Evolutionary conservation across 2,888 invertebrate genomes (phyloP), one percentile per base, ranked within the genome.

Genomic region (Coelopa pilipes): DNA sequence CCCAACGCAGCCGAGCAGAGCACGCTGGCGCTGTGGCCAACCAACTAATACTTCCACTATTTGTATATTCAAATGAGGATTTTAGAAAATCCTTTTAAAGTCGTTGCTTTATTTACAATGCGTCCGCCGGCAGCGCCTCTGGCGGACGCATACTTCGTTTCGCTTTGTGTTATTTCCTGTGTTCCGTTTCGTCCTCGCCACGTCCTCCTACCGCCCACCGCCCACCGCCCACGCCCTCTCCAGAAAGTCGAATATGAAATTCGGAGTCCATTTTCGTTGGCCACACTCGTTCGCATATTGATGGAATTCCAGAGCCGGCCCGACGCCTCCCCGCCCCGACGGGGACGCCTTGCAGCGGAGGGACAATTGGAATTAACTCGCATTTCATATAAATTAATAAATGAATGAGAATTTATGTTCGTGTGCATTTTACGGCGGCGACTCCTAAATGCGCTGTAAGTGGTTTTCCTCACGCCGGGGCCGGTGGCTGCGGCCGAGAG

Each of bases 351-450:
- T 19, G 55, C n/a, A 59, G 53, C 82, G 82, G 81, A 83, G 81
- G 69, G 65, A 81, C 72, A 80, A 79, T 77, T 78, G 81, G 82
- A 82, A 83, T 83, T 83, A 84, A 83, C 84, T 84, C 80, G 81
- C 80, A 83, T 83, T 82, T 84, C 81, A 83, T 83, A 83, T 82
- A 83, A 84, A 83, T 83, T 83, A 84, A 84, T 83, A 84, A 81
- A 80, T 82, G 82, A 78, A 80, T 78, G 76, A 69, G 73, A 55
- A 66, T 67, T 69, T 75, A 77, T 75, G 70, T 62, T n/a, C 34
- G 69, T 57, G 70, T 60, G 59, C 60, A 67, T 59, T 67, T 67
- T 67, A 67, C 67, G 67, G 24, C 55, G 47, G 60, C 55, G 60
- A 49, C 49, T 67, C 17, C n/a, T 60, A 34, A 50, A 47, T 49